phyloP scores from a whole-genome alignment of 2,113 vertebrate genomes.

The Brienomyrus longianalis region DNA sequence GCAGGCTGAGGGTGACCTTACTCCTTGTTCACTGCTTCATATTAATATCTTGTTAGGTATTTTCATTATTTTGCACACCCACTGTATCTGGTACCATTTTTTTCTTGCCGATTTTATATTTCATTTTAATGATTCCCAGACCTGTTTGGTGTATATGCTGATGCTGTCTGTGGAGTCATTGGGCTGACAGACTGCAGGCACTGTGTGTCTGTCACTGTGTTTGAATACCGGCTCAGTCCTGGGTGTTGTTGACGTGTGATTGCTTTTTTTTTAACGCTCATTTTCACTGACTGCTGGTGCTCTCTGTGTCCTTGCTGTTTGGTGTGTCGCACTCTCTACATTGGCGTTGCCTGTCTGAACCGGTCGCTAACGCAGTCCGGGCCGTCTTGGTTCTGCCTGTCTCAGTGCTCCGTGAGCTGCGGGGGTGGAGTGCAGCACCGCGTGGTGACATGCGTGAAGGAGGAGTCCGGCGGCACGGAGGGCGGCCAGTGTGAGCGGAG shows the following conservation, averaged over 20 bases:
- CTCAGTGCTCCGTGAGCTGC: slow-evolving; percentile 59
- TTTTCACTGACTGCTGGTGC: not conserved
- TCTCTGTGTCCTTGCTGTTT: not conserved
- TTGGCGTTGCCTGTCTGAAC: not conserved
- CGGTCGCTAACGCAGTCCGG: not conserved
- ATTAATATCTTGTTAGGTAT: not conserved
- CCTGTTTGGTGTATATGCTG: not conserved
- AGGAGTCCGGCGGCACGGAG: slow-evolving; percentile 41
- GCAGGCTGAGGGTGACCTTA: not conserved
- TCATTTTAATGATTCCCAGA: not conserved
- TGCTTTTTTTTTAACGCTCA: not conserved
- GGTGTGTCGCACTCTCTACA: not conserved
- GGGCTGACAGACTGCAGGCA: not conserved
- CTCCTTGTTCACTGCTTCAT: not conserved
- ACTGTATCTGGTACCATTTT: not conserved
- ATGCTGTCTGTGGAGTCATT: not conserved
- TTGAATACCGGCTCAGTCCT: not conserved
- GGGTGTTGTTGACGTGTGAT: not conserved
- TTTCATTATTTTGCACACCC: not conserved
- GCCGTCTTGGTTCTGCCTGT: slow-evolving; percentile 1
- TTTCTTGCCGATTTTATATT: not conserved
- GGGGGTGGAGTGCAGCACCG: slow-evolving; percentile 57
- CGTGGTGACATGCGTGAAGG: slow-evolving; percentile 45
- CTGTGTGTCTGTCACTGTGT: not conserved
- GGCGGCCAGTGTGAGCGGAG: slow-evolving; percentile 49